These are phyloP conservation scores for Eolophus roseicapilla DNA, from an alignment of 2,113 vertebrate species.

Conservation along the genomic window DNA sequence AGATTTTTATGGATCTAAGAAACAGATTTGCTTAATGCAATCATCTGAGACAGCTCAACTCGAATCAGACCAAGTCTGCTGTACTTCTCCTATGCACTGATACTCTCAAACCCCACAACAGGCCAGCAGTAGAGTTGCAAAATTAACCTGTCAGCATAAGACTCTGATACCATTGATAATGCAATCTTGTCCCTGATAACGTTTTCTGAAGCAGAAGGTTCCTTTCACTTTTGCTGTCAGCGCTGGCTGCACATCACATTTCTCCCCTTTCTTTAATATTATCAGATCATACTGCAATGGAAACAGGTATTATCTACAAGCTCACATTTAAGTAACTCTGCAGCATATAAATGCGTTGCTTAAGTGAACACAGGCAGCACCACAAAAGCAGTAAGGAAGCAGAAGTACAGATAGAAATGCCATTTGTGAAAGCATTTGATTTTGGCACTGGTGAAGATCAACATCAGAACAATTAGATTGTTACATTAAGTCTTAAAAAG, in stretches of 20 bases:
- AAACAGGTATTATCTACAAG: background rate
- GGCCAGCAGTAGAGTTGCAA: background rate
- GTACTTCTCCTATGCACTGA: background rate
- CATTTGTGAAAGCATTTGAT: background rate
- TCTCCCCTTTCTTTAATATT: background rate
- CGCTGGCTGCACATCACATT: background rate
- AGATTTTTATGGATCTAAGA: background rate
- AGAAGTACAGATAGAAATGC: background rate
- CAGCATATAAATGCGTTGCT: background rate
- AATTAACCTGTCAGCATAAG: background rate
- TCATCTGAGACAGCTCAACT: background rate
- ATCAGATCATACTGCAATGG: background rate
- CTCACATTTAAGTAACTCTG: background rate
- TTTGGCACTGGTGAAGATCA: background rate
- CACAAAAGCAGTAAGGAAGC: background rate
- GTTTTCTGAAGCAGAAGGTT: background rate
- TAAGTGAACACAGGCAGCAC: background rate
- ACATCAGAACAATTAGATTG: background rate
- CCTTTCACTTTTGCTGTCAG: background rate
- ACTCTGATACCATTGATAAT: background rate
- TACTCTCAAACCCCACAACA: background rate
- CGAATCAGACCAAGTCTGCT: background rate
- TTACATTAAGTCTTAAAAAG: background rate
- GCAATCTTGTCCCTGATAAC: background rate
- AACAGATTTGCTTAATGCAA: background rate